These are phyloP conservation scores for Syngnathoides biaculeatus DNA, from an alignment of 2,113 vertebrate genomes.

Conservation along the genomic window DNA sequence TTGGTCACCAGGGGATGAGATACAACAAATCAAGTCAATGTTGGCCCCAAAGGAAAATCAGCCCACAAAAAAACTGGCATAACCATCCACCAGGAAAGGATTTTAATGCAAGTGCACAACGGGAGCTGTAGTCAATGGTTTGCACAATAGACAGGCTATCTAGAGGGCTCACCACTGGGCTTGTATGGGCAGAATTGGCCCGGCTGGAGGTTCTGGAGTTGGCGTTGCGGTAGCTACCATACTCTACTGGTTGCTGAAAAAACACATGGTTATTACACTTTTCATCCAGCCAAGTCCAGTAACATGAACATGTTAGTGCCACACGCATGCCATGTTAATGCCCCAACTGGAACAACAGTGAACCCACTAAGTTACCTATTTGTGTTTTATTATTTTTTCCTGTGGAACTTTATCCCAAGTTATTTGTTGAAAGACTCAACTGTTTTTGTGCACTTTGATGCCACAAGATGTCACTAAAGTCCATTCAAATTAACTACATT, in stretches of 20 bases:
- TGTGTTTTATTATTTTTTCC: not conserved
- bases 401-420: not conserved
- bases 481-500: not conserved
- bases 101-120: not conserved
- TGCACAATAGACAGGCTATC: not conserved
- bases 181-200: slow-evolving; percentile 87
- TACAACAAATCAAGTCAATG: slow-evolving; percentile 1
- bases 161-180: slow-evolving; percentile 89
- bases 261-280: slow-evolving; percentile 5
- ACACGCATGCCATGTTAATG: not conserved
- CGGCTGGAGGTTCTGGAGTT: slow-evolving; percentile 88
- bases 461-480: too few species aligned
- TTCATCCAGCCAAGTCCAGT: not conserved
- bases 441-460: not conserved
- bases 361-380: not conserved
- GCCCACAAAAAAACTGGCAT: not conserved
- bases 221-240: slow-evolving; percentile 80
- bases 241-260: slow-evolving; percentile 81
- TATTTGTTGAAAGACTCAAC: not conserved
- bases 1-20: slow-evolving; percentile 44
- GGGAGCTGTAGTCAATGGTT: not conserved
- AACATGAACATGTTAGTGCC: not conserved
- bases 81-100: not conserved
- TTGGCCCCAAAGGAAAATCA: not conserved
- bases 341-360: not conserved